Conservation (phyloP, 2,113 vertebrate species). For the Ciconia boyciana region DNA sequence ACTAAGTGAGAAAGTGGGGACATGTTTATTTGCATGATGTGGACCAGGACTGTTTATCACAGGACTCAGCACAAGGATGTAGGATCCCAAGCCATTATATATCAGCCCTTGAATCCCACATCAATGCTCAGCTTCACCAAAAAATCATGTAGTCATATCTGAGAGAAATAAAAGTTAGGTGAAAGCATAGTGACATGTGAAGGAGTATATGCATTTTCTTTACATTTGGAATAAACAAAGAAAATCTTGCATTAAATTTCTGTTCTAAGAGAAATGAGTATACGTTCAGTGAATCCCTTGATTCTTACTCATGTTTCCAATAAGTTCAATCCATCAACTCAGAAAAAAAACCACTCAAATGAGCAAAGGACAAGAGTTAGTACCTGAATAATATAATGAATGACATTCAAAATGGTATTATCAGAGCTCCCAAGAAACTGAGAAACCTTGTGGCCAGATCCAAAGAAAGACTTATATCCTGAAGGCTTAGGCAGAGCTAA, state of each 20-base stretch:
- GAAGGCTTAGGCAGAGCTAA: neutral
- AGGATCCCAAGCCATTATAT: neutral
- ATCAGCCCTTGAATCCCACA: neutral
- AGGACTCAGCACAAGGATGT: neutral
- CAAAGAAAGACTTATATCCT: neutral
- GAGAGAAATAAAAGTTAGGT: neutral
- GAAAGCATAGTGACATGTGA: neutral
- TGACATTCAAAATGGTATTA: neutral
- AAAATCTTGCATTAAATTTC: neutral
- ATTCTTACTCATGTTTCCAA: neutral
- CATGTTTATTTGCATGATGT: neutral
- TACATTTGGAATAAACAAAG: neutral
- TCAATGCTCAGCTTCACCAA: neutral
- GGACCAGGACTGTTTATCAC: neutral
- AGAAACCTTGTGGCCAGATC: neutral
- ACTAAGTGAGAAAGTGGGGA: neutral
- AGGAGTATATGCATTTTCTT: neutral
- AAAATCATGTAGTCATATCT: neutral
- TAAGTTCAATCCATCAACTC: neutral
- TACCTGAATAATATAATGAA: neutral
- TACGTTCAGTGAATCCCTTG: fast-evolving
- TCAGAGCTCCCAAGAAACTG: neutral
- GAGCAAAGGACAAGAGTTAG: neutral
- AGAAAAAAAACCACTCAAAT: neutral
- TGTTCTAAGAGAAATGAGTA: neutral